These are phyloP conservation scores for Alligator mississippiensis DNA, from an alignment of 2,113 vertebrate genomes.

Conservation along the genomic window DNA sequence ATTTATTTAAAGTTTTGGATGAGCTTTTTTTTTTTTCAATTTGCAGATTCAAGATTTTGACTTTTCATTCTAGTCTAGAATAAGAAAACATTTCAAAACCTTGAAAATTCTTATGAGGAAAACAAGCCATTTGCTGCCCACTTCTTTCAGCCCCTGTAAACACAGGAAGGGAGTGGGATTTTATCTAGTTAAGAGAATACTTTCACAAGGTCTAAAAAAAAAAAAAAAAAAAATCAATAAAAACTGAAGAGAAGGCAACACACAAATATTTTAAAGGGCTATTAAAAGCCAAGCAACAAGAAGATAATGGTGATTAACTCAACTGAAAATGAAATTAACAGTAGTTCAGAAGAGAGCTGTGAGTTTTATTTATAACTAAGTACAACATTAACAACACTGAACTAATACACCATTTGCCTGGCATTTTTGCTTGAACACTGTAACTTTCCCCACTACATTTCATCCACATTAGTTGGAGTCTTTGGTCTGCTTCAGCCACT, in stretches of 20 bases:
- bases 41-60: neutral
- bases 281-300: neutral
- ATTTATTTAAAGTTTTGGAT: neutral
- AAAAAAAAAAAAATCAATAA: neutral
- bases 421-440: neutral
- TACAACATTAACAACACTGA: neutral
- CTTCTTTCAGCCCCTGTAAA: neutral
- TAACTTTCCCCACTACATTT: neutral
- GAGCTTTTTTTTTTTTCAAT: neutral
- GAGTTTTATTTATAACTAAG: neutral
- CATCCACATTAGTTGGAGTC: neutral
- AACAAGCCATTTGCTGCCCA: neutral
- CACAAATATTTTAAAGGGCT: neutral
- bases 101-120: neutral
- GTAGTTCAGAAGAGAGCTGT: neutral
- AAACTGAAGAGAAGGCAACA: neutral
- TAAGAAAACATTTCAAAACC: neutral
- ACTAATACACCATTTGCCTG: neutral
- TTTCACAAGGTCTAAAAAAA: neutral
- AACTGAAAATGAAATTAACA: neutral
- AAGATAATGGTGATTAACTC: neutral
- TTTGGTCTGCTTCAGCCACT: slow-evolving; percentile 12
- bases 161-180: neutral
- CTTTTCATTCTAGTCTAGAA: neutral
- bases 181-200: neutral